phyloP scores from a whole-genome alignment of 2,888 invertebrate genomes.

The Cabera pusaria region DNA sequence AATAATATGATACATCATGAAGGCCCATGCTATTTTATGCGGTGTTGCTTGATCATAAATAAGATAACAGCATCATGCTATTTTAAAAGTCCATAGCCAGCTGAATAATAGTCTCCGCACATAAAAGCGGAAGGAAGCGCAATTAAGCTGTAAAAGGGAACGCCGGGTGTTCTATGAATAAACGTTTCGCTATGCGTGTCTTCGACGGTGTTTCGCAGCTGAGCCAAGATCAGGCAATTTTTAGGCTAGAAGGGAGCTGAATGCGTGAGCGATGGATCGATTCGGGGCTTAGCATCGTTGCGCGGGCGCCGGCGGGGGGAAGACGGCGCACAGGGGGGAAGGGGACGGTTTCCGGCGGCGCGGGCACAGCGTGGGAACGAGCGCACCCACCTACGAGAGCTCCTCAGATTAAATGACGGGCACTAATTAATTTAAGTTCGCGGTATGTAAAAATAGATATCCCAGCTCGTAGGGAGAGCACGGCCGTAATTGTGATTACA shows the following conservation, averaged over 20 bases:
- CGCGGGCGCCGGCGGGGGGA: constrained; percentile 47
- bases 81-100: constrained; percentile 28
- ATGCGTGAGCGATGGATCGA: constrained; percentile 71
- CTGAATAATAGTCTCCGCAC: constrained; percentile 26
- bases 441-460: constrained; percentile 56
- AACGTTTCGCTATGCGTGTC: constrained; percentile 72
- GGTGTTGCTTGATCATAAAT: constrained; percentile 22
- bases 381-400: constrained; percentile 68
- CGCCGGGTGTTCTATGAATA: constrained; percentile 59
- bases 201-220: constrained; percentile 63
- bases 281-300: constrained; percentile 65
- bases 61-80: constrained; percentile 30
- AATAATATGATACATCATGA: constrained; percentile 1
- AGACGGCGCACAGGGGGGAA: constrained; percentile 37
- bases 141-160: constrained; percentile 57
- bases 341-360: constrained; percentile 70
- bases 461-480: constrained; percentile 37
- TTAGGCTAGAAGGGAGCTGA: constrained; percentile 58
- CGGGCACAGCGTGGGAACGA: constrained; percentile 79
- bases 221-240: constrained; percentile 54
- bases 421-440: constrained; percentile 74
- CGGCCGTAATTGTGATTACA: constrained; percentile 26
- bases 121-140: constrained; percentile 65
- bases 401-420: constrained; percentile 73
- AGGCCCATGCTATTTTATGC: constrained; percentile 5